These are phyloP conservation scores for Drosophila meridionalis DNA, from an alignment of 2,888 invertebrate species.

Conservation along the genomic window DNA sequence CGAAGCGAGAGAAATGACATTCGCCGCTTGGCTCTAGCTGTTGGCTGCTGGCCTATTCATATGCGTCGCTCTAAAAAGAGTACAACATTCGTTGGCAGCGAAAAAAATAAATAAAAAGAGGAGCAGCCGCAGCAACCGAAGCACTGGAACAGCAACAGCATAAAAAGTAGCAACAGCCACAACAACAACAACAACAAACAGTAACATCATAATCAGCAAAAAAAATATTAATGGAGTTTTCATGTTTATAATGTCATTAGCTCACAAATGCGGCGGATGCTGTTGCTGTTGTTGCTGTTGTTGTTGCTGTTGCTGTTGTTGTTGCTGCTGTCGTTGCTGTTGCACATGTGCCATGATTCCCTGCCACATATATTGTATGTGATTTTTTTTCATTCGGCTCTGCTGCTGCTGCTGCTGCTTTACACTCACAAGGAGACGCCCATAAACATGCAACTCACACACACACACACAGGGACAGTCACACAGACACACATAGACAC, in stretches of 20 bases:
- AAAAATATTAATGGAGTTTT: conserved; percentile 82
- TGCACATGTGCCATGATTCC: conserved; percentile 77
- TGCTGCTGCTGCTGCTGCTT: conserved; percentile 53
- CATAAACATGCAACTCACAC: conserved; percentile 71
- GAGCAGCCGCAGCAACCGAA: conserved; percentile 24
- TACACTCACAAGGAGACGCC: conserved; percentile 64
- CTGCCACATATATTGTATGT: conserved; percentile 75
- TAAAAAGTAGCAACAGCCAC: conserved; percentile 61
- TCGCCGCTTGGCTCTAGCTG: conserved; percentile 36
- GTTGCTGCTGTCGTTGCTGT: conserved; percentile 34
- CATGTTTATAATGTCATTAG: conserved; percentile 83
- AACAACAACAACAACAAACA: conserved; percentile 36
- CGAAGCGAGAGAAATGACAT: conserved; percentile 69
- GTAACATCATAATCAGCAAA: conserved; percentile 75
- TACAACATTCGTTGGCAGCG: conserved; percentile 43
- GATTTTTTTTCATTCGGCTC: conserved; percentile 58
- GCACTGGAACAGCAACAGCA: conserved; percentile 49
- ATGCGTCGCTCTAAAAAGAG: conserved; percentile 58
- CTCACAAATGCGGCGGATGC: conserved; percentile 79
- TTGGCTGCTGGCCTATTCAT: conserved; percentile 66
- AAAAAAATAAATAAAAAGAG: conserved; percentile 17
- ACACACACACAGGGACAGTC: conserved; percentile 37
- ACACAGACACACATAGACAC: conserved; percentile 43
- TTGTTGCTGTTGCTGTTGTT: conserved; percentile 26
- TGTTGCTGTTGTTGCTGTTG: conserved; percentile 43